Conservation (phyloP, 2,888 invertebrate genomes). For the Cactoblastis cactorum region DNA sequence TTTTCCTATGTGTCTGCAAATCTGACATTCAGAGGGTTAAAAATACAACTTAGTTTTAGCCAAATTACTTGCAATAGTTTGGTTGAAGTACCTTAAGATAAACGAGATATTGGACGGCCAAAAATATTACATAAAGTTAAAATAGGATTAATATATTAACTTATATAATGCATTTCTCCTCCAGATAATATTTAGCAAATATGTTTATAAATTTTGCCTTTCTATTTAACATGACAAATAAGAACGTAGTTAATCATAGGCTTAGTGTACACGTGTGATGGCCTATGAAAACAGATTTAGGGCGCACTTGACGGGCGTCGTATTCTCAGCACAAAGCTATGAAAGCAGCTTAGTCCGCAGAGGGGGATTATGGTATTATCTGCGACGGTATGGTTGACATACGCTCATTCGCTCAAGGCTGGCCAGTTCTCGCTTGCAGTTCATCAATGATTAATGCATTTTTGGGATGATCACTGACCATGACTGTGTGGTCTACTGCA, state of each 20-base stretch:
- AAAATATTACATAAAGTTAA: no score
- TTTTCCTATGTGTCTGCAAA: no score
- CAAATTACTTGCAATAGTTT: no score
- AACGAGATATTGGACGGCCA: no score
- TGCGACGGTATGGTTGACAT: slow-evolving; percentile 69
- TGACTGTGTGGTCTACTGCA: background rate
- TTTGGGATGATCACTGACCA: background rate
- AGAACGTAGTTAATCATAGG: slow-evolving; percentile 3
- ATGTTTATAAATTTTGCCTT: background rate
- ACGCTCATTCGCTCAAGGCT: slow-evolving; percentile 63
- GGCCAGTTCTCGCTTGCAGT: slow-evolving; percentile 25
- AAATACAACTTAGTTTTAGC: no score
- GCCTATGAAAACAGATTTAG: slow-evolving; percentile 59
- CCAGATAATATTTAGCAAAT: no score
- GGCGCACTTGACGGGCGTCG: slow-evolving; percentile 66
- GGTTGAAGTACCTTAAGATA: no score
- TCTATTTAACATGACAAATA: background rate
- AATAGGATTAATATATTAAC: no score
- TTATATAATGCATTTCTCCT: no score
- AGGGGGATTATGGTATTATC: slow-evolving; percentile 73
- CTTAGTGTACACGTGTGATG: slow-evolving; percentile 18
- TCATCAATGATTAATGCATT: slow-evolving; percentile 3
- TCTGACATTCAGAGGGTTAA: no score
- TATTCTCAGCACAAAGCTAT: slow-evolving; percentile 67
- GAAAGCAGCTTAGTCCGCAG: slow-evolving; percentile 70